These are phyloP conservation scores for Yponomeuta plumbellus DNA, from an alignment of 2,888 invertebrate genomes.

Conservation along the genomic window DNA sequence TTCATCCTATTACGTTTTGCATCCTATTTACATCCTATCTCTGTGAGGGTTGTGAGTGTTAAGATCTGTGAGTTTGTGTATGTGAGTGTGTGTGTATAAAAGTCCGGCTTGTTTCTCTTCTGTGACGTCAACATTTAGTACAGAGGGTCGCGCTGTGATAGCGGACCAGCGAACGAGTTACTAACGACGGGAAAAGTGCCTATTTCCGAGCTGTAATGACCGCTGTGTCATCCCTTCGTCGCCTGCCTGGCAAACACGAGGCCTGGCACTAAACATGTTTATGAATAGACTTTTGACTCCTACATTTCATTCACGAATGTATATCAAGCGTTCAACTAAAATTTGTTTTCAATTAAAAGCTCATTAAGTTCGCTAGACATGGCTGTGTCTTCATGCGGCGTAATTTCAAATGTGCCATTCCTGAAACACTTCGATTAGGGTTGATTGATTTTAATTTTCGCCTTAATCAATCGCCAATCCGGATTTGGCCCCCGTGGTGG, in stretches of 20 bases:
- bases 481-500: too few relatives aligned
- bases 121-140: background rate
- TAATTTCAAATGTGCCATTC: too few relatives aligned
- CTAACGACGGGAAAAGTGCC: slow-evolving; percentile 76
- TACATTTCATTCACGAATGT: background rate
- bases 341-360: background rate
- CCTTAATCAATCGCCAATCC: too few relatives aligned
- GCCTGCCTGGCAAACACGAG: slow-evolving; percentile 23
- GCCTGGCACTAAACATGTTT: background rate
- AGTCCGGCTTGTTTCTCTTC: background rate
- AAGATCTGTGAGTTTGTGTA: background rate
- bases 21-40: too few relatives aligned
- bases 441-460: too few relatives aligned
- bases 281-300: background rate
- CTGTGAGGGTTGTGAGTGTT: background rate
- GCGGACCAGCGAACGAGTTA: slow-evolving; percentile 52
- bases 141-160: background rate
- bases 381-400: too few relatives aligned
- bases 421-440: too few relatives aligned
- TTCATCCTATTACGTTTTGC: too few relatives aligned
- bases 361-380: too few relatives aligned
- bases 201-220: slow-evolving; percentile 74
- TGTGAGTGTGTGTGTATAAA: background rate
- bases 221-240: slow-evolving; percentile 51
- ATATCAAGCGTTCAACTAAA: background rate